phyloP scores from a whole-genome alignment of 2,888 invertebrate species.

The Schrankia costaestrigalis region DNA sequence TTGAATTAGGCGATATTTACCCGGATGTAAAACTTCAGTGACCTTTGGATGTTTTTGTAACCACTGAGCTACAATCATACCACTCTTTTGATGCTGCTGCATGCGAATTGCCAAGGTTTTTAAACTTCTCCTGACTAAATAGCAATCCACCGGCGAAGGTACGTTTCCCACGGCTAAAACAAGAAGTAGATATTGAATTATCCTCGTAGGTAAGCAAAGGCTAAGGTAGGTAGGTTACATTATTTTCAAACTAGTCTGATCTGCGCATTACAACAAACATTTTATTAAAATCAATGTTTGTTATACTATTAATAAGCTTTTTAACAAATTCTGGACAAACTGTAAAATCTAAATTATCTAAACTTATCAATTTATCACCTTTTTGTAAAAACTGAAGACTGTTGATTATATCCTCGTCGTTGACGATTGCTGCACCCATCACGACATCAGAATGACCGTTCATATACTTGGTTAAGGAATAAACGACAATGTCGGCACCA shows the following conservation, averaged over 20 bases:
- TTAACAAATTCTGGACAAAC: too few relatives aligned
- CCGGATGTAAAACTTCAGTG: constrained; percentile 91
- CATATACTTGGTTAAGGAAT: constrained; percentile 98
- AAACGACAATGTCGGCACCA: constrained; percentile 94
- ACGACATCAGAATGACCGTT: constrained; percentile 98
- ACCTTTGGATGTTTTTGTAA: constrained; percentile 90
- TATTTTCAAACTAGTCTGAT: too few relatives aligned
- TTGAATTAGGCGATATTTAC: too few relatives aligned
- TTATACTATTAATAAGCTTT: too few relatives aligned
- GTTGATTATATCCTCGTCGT: constrained; percentile 83
- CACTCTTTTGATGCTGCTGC: constrained; percentile 92
- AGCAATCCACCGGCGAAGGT: constrained; percentile 99
- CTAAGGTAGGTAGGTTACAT: too few relatives aligned
- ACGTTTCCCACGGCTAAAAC: constrained; percentile 96
- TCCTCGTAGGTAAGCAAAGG: too few relatives aligned
- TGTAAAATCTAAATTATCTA: too few relatives aligned
- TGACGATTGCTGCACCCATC: constrained; percentile 94
- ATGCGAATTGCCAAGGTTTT: constrained; percentile 96
- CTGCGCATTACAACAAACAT: too few relatives aligned
- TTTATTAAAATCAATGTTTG: too few relatives aligned
- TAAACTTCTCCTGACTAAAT: constrained; percentile 93
- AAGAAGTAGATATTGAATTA: too few relatives aligned
- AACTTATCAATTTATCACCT: too few relatives aligned
- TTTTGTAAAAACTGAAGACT: constrained; percentile 4
- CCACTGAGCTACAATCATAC: constrained; percentile 88